These are phyloP conservation scores for Zygogramma bicolorata DNA, from an alignment of 2,888 invertebrate species.

Conservation along the genomic window DNA sequence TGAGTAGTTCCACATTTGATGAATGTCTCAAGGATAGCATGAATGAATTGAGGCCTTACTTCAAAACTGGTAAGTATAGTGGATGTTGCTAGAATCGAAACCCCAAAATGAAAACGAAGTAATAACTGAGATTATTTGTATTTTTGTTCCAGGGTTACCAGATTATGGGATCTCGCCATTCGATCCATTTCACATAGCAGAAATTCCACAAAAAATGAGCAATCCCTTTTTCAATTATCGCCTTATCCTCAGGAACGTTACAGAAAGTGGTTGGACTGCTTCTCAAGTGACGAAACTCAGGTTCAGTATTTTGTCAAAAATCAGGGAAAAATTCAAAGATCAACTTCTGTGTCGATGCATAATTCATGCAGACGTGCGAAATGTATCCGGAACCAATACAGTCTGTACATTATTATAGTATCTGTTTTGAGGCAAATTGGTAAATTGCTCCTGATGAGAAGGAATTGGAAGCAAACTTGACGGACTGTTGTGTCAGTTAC, in stretches of 20 bases:
- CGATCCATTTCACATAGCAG: conserved; percentile 81
- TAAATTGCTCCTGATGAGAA: too few relatives aligned
- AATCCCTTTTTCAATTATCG: conserved; percentile 76
- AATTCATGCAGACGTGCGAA: too few relatives aligned
- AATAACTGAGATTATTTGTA: too few relatives aligned
- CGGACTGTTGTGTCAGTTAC: too few relatives aligned
- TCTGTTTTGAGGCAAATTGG: too few relatives aligned
- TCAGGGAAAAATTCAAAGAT: too few relatives aligned
- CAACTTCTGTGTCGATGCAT: too few relatives aligned
- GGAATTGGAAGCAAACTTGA: too few relatives aligned
- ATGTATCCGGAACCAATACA: too few relatives aligned
- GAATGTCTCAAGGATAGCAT: conserved; percentile 79
- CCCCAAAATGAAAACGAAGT: too few relatives aligned
- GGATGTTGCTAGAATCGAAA: neutral
- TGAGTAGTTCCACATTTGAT: conserved; percentile 75
- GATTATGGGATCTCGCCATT: conserved; percentile 80
- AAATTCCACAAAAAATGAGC: conserved; percentile 75
- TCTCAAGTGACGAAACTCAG: conserved; percentile 83
- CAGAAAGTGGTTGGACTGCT: conserved; percentile 81
- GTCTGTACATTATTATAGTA: too few relatives aligned
- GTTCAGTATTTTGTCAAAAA: conserved; percentile 63
- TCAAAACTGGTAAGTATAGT: conserved; percentile 73
- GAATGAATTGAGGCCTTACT: conserved; percentile 78
- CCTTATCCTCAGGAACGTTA: conserved; percentile 78
- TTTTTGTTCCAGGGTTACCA: conserved; percentile 74